A percentile compares a stretch with the other conserved stretches of the same genome.
Evolutionary conservation across 2,113 vertebrate species (phyloP).

Genomic region (Sceloporus undulatus): DNA sequence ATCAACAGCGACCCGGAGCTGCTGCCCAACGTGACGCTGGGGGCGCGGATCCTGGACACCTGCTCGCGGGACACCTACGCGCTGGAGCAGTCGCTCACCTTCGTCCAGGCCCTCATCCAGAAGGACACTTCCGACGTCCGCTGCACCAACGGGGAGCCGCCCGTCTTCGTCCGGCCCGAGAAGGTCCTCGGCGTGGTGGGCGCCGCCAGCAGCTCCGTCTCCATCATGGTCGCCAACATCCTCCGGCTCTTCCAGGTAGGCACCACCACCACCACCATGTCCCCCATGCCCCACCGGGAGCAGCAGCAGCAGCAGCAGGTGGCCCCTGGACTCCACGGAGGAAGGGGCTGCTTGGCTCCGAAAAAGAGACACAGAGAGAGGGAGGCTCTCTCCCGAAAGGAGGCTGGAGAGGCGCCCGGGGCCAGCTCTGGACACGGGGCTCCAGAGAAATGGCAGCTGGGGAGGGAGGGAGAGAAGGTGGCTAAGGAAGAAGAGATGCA

Average conservation of each 20-base stretch:
- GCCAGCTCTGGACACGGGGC: too few species aligned
- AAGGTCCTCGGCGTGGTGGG: slow-evolving; percentile 95
- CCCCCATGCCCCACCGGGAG: too few species aligned
- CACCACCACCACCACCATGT: not conserved
- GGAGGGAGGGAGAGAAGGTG: not conserved
- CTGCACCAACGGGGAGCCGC: slow-evolving; percentile 95
- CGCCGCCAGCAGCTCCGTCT: slow-evolving; percentile 94
- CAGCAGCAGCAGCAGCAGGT: not conserved
- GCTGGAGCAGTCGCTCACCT: slow-evolving; percentile 95
- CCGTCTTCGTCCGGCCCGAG: slow-evolving; percentile 93
- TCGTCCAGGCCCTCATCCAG: slow-evolving; percentile 96
- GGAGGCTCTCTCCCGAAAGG: too few species aligned
- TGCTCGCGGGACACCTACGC: slow-evolving; percentile 97
- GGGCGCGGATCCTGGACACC: slow-evolving; percentile 94
- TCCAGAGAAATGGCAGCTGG: too few species aligned
- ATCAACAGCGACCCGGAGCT: slow-evolving; percentile 96
- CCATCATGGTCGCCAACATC: slow-evolving; percentile 98
- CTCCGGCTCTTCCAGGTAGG: slow-evolving; percentile 96
- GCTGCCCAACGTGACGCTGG: slow-evolving; percentile 93
- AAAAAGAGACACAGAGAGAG: too few species aligned
- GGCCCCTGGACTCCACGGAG: not conserved
- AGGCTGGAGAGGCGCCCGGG: too few species aligned
- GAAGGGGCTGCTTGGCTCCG: too few species aligned
- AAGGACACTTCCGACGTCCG: slow-evolving; percentile 96
- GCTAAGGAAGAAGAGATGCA: too few species aligned